These are phyloP conservation scores for Lepilemur septentrionalis DNA, from an alignment of 2,797 vertebrate species.

Conservation along the genomic window DNA sequence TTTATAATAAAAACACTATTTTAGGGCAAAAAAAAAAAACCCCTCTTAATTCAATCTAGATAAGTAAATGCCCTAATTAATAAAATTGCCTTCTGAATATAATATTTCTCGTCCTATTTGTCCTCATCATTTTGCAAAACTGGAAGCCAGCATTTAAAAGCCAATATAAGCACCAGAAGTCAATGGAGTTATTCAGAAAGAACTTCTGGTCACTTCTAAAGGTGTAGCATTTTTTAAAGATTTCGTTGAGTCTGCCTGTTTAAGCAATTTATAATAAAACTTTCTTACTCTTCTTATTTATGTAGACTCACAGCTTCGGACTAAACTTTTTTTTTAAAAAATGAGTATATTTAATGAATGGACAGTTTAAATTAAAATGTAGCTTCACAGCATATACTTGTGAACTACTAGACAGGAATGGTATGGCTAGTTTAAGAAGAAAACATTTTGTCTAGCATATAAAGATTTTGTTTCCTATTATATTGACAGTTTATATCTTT, in stretches of 20 bases:
- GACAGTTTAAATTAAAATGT: constrained; percentile 34
- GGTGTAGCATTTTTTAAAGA: constrained; percentile 42
- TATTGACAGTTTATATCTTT: not conserved
- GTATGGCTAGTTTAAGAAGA: not conserved
- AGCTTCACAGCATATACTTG: not conserved
- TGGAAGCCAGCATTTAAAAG: constrained; percentile 69
- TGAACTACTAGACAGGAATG: not conserved
- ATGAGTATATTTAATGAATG: constrained; percentile 20
- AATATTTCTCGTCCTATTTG: constrained; percentile 60
- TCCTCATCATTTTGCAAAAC: constrained; percentile 71
- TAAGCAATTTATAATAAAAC: constrained; percentile 35
- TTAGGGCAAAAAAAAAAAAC: not conserved
- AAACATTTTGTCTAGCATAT: not conserved
- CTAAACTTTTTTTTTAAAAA: not conserved
- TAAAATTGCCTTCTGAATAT: constrained; percentile 63
- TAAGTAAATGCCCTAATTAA: constrained; percentile 63
- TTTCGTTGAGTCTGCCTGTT: constrained; percentile 53
- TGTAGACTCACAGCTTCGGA: constrained; percentile 34
- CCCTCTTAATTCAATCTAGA: constrained; percentile 32
- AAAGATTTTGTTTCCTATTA: not conserved
- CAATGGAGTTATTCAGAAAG: constrained; percentile 75
- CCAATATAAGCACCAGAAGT: constrained; percentile 69
- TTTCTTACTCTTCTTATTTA: constrained; percentile 58
- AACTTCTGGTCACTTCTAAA: constrained; percentile 70
- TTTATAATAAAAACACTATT: constrained; percentile 33